These are phyloP conservation scores for Platyura marginata DNA, from an alignment of 1,140 invertebrate genomes.

Conservation along the genomic window DNA sequence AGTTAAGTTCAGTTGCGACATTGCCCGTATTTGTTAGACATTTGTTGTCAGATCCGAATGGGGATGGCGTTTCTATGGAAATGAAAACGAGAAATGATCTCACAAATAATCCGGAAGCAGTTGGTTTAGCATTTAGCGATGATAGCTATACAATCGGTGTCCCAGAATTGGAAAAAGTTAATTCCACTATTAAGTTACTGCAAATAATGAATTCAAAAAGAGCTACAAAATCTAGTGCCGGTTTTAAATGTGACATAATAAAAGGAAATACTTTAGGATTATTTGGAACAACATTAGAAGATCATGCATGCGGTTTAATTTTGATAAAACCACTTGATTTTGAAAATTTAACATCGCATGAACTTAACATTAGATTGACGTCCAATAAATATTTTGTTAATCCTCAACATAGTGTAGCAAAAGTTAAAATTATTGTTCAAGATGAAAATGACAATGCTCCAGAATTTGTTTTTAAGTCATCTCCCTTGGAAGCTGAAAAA, in stretches of 20 bases:
- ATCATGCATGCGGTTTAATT: constrained; percentile 59
- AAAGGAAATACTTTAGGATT: constrained; percentile 48
- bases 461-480: constrained; percentile 45
- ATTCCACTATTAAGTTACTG: constrained; percentile 18
- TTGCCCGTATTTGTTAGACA: constrained; percentile 69
- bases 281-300: constrained; percentile 52
- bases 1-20: constrained; percentile 56
- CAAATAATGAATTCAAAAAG: constrained; percentile 23
- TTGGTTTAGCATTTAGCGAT: constrained; percentile 65
- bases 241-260: constrained; percentile 44
- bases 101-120: constrained; percentile 32
- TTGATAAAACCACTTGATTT: constrained; percentile 53
- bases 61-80: constrained; percentile 4
- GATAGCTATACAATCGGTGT: constrained; percentile 63
- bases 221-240: constrained; percentile 7
- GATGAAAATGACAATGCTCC: constrained; percentile 80
- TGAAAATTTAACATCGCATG: constrained; percentile 50
- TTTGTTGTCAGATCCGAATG: constrained; percentile 32
- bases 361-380: constrained; percentile 53
- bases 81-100: constrained; percentile 7
- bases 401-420: constrained; percentile 46
- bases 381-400: constrained; percentile 60
- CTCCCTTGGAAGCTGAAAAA: constrained; percentile 19
- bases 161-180: constrained; percentile 35
- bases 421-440: constrained; percentile 60